These are phyloP conservation scores for Drosophila stalkeri DNA, from an alignment of 2,888 invertebrate genomes.

Conservation along the genomic window DNA sequence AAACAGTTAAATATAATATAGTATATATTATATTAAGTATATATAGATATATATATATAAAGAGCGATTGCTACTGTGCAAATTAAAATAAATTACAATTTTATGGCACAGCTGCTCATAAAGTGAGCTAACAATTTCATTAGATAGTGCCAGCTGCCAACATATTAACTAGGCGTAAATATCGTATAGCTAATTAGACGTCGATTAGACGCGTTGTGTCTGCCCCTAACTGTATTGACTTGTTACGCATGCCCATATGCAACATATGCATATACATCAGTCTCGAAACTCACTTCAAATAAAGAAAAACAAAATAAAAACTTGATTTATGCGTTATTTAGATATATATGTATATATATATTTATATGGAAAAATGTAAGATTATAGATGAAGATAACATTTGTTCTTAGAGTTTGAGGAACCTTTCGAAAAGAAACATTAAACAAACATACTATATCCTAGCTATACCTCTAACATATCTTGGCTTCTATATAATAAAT, in stretches of 20 bases:
- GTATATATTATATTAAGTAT: constrained; percentile 19
- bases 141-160: constrained; percentile 43
- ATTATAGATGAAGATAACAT: constrained; percentile 3
- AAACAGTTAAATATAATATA: constrained; percentile 21
- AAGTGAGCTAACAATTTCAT: constrained; percentile 73
- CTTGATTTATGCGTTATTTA: constrained; percentile 3
- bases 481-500: background rate
- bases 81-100: constrained; percentile 75
- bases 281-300: background rate
- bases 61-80: constrained; percentile 42
- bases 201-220: constrained; percentile 24
- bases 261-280: constrained; percentile 9
- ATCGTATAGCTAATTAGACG: constrained; percentile 30
- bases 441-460: too few species aligned
- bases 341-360: background rate
- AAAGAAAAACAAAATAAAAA: background rate
- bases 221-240: constrained; percentile 14
- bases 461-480: background rate
- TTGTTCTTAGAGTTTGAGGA: background rate
- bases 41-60: constrained; percentile 12
- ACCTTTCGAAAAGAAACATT: background rate
- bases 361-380: background rate
- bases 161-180: constrained; percentile 56
- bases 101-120: constrained; percentile 73
- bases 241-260: constrained; percentile 26